phyloP scores from a whole-genome alignment of 2,888 invertebrate species.

The Drepanosiphum platanoidis region DNA sequence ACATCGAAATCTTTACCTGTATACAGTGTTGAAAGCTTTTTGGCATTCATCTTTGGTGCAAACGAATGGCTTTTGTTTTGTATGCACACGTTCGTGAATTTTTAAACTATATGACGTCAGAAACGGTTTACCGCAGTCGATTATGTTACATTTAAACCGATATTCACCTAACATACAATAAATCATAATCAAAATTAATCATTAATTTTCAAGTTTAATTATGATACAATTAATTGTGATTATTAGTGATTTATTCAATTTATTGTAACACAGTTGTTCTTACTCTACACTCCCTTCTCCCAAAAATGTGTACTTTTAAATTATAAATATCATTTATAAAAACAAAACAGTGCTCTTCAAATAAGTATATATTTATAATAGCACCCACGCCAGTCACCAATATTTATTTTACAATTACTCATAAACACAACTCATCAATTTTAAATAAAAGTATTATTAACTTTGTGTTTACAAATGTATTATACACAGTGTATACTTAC shows the following conservation, averaged over 20 bases:
- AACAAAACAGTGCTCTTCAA: no score
- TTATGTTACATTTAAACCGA: slow-evolving; percentile 89
- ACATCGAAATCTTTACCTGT: slow-evolving; percentile 73
- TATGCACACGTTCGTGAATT: slow-evolving; percentile 93
- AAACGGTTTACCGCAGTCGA: slow-evolving; percentile 90
- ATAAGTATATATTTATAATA: no score
- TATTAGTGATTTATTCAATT: no score
- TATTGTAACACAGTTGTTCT: no score
- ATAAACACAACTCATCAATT: not conserved
- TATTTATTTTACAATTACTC: no score
- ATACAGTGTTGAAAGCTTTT: slow-evolving; percentile 93
- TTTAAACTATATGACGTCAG: slow-evolving; percentile 94
- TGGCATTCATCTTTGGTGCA: slow-evolving; percentile 85
- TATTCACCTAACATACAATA: slow-evolving; percentile 80
- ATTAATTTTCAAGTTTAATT: not conserved
- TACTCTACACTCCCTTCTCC: no score
- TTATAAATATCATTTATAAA: no score
- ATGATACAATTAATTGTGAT: no score
- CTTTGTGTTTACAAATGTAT: not conserved
- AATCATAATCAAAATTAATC: not conserved
- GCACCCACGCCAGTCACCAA: no score
- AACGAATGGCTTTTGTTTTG: slow-evolving; percentile 90
- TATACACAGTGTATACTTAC: not conserved
- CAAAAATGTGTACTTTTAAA: no score
- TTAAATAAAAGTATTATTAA: not conserved